phyloP scores from a whole-genome alignment of 1,140 invertebrate genomes.

The Drosophila nigrodunni region DNA sequence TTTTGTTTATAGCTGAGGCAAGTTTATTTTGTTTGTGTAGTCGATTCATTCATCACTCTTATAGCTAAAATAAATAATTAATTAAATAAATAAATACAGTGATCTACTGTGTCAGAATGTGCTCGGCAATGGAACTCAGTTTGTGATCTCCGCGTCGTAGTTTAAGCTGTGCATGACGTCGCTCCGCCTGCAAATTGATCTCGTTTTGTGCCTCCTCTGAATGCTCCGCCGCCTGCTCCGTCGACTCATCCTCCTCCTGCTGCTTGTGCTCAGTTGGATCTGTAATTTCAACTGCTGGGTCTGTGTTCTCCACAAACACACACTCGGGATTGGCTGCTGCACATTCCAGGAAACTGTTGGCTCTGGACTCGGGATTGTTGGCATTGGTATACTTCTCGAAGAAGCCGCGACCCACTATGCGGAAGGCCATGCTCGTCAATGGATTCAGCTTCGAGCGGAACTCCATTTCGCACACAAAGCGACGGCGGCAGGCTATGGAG shows the following conservation, averaged over 20 bases:
- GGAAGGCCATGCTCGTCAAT: constrained; percentile 80
- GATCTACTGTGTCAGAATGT: constrained; percentile 64
- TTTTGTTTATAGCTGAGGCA: constrained; percentile 66
- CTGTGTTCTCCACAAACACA: constrained; percentile 68
- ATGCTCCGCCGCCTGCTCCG: constrained; percentile 17
- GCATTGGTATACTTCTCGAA: constrained; percentile 79
- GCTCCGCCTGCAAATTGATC: constrained; percentile 64
- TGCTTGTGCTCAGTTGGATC: background rate
- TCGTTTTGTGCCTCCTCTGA: constrained; percentile 60
- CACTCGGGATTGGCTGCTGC: constrained; percentile 76
- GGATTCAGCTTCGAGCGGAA: constrained; percentile 78
- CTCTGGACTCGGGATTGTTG: constrained; percentile 59
- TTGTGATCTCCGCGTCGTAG: constrained; percentile 61
- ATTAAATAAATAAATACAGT: constrained; percentile 61
- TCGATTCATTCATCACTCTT: constrained; percentile 63
- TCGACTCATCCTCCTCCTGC: constrained; percentile 35
- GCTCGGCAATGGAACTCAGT: constrained; percentile 64
- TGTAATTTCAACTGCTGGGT: constrained; percentile 13
- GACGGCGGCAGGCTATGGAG: constrained; percentile 74
- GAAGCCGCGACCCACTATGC: constrained; percentile 78
- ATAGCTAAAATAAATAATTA: constrained; percentile 83
- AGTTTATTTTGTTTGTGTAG: constrained; percentile 71
- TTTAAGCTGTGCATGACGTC: constrained; percentile 55
- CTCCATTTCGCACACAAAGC: constrained; percentile 84
- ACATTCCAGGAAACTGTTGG: constrained; percentile 68